These are phyloP conservation scores for Odocoileus hemionus DNA, from an alignment of 2,113 vertebrate species.

Conservation along the genomic window DNA sequence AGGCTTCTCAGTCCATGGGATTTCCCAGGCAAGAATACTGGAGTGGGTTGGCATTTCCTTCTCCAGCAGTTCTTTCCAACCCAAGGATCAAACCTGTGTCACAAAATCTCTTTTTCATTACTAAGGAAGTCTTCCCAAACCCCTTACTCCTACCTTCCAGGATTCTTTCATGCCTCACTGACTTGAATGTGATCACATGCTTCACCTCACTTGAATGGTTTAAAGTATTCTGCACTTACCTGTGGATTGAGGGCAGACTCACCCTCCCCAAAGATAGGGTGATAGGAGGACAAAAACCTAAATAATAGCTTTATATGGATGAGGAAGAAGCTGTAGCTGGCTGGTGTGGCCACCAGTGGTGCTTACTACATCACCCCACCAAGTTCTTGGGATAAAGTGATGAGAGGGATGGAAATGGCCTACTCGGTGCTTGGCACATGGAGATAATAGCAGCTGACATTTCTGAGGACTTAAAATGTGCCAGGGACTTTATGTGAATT, in stretches of 20 bases:
- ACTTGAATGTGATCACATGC: background rate
- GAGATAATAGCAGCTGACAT: background rate
- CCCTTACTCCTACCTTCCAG: accelerated
- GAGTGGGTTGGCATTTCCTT: background rate
- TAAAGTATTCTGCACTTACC: background rate
- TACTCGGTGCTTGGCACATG: background rate
- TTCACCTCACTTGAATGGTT: no score
- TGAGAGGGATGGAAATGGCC: background rate
- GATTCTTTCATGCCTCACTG: background rate
- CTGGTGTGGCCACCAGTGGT: accelerated
- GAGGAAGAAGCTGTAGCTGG: background rate
- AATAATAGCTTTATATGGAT: background rate
- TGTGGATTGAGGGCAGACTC: background rate
- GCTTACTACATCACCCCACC: background rate
- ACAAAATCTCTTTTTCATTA: background rate
- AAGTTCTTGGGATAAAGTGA: background rate
- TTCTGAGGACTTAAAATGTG: background rate
- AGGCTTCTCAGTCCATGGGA: background rate
- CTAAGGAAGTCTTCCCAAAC: background rate
- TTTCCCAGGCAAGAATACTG: background rate
- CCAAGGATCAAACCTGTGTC: background rate
- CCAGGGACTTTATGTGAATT: background rate
- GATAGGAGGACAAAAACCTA: background rate
- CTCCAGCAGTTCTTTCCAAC: background rate
- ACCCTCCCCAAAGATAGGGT: background rate